A percentile compares a stretch with the other conserved stretches of the same genome.
Evolutionary conservation across 2,113 vertebrate genomes (phyloP).

Genomic region (Romanogobio albipinnatus): DNA sequence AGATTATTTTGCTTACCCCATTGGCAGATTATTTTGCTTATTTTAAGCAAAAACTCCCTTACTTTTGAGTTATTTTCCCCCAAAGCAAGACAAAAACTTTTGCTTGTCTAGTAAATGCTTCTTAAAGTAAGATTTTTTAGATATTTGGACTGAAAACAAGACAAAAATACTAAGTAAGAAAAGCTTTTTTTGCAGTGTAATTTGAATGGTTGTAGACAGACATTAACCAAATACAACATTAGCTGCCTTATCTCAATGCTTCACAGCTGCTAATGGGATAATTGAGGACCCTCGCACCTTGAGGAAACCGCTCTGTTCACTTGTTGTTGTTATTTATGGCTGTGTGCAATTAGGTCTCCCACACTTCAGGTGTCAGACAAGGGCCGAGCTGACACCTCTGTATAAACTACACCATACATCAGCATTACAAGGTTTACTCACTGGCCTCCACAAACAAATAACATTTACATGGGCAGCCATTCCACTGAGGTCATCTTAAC

Average conservation of each 20-base stretch:
- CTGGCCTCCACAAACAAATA: constrained; percentile 58
- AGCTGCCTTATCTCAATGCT: constrained; percentile 35
- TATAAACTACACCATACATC: constrained; percentile 55
- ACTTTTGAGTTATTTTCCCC: too few relatives aligned
- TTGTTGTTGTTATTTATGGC: constrained; percentile 64
- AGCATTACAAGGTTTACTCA: constrained; percentile 60
- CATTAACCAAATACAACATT: constrained; percentile 37
- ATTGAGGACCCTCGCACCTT: constrained; percentile 49
- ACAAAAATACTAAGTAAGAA: too few relatives aligned
- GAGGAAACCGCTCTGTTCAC: constrained; percentile 60
- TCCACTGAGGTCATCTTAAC: constrained; percentile 53
- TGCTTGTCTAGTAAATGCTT: too few relatives aligned
- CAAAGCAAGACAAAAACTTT: too few relatives aligned
- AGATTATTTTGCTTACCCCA: too few relatives aligned
- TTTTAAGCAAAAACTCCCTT: too few relatives aligned
- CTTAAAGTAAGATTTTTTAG: too few relatives aligned
- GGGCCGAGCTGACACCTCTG: constrained; percentile 47
- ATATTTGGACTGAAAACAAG: too few relatives aligned
- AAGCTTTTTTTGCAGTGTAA: too few relatives aligned
- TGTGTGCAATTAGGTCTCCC: constrained; percentile 43
- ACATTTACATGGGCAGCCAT: constrained; percentile 52
- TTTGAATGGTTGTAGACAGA: constrained; percentile 41
- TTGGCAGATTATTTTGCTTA: too few relatives aligned
- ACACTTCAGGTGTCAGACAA: constrained; percentile 43
- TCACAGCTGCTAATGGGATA: constrained; percentile 59